A percentile compares a stretch with the other conserved stretches of the same genome.
These are phyloP conservation scores for Plecotus auritus DNA, from an alignment of 2,113 vertebrate genomes.

Conservation along the genomic window DNA sequence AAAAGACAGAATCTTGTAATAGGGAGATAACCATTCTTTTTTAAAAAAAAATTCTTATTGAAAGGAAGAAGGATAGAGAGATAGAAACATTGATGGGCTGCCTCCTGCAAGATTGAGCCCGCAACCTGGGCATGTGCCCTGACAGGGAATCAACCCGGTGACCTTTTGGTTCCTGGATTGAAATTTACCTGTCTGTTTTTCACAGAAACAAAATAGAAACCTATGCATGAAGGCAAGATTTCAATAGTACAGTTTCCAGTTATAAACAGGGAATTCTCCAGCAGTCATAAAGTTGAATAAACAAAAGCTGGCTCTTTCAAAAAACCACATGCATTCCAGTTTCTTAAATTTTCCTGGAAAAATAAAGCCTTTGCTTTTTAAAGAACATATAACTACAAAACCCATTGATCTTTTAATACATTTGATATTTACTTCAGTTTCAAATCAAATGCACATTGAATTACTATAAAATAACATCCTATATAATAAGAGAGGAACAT, in stretches of 20 bases:
- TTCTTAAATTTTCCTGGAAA: conserved; percentile 11
- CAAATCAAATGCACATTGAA: not conserved
- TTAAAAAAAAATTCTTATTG: too few species aligned
- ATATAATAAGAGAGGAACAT: too few species aligned
- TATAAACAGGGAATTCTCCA: not conserved
- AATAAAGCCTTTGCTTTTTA: not conserved
- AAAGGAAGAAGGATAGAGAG: too few species aligned
- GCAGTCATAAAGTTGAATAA: not conserved
- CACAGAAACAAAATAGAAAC: not conserved
- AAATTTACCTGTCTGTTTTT: not conserved
- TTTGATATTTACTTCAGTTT: not conserved
- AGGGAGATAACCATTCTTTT: not conserved
- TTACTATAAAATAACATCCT: not conserved
- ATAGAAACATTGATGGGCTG: too few species aligned
- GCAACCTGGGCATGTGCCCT: too few species aligned
- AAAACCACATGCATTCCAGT: not conserved
- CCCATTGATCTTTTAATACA: not conserved
- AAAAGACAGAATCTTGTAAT: too few species aligned
- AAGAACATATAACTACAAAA: not conserved
- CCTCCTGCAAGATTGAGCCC: too few species aligned
- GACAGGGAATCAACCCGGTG: too few species aligned
- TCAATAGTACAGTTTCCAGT: not conserved
- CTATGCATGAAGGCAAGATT: not conserved
- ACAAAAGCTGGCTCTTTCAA: not conserved
- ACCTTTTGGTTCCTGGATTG: not conserved